A percentile compares a stretch with the other conserved stretches of the same genome.
Evolutionary conservation across 2,797 vertebrate genomes (phyloP).

Genomic region (Dendrocincla fuliginosa): DNA sequence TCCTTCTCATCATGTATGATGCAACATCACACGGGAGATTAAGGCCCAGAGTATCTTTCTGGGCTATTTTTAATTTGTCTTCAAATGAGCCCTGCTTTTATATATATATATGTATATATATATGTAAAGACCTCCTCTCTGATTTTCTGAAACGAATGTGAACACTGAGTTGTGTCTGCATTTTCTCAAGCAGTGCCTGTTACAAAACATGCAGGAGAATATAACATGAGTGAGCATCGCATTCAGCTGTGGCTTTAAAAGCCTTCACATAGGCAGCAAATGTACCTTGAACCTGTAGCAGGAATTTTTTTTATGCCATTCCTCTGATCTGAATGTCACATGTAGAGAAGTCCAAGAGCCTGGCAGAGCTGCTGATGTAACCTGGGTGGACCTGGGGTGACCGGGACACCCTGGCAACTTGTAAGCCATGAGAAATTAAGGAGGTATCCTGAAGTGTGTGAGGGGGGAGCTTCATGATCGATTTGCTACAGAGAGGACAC

Average conservation of each 20-base stretch:
- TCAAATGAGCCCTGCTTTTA: constrained; percentile 21
- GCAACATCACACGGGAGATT: constrained; percentile 38
- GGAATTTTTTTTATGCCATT: not conserved
- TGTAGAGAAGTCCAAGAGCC: not conserved
- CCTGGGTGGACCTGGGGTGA: not conserved
- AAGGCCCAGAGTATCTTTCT: constrained; percentile 40
- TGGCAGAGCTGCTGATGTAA: not conserved
- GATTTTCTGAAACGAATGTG: not conserved
- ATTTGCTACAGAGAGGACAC: not conserved
- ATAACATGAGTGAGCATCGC: not conserved
- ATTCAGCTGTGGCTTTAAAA: not conserved
- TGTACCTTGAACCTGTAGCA: not conserved
- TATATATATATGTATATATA: not conserved
- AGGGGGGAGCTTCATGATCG: not conserved
- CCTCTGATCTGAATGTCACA: accelerated
- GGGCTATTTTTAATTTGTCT: constrained; percentile 56
- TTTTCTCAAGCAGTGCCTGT: not conserved
- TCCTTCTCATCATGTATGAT: constrained; percentile 38
- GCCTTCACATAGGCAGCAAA: not conserved
- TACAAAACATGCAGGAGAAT: not conserved
- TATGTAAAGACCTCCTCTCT: not conserved
- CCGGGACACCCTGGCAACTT: not conserved
- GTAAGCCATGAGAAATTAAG: not conserved
- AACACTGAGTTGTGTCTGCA: not conserved
- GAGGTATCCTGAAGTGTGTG: too few relatives aligned